Conservation (phyloP, 2,113 vertebrate genomes). For the Sterrhoptilus dennistouni region DNA sequence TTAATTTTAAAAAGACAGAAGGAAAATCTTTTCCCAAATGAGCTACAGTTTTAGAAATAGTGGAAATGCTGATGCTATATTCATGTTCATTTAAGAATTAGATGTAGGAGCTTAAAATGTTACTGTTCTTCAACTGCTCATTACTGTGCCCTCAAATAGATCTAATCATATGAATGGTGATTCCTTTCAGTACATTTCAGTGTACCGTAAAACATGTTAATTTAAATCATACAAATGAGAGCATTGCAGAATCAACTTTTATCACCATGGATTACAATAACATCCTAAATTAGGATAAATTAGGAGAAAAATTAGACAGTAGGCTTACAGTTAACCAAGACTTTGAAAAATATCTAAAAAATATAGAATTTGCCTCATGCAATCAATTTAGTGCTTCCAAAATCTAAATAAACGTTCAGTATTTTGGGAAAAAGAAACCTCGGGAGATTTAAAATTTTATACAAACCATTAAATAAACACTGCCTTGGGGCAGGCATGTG, state of each 20-base stretch:
- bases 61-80: background rate
- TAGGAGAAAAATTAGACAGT: background rate
- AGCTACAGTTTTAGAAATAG: background rate
- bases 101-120: background rate
- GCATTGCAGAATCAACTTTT: background rate
- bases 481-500: background rate
- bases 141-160: background rate
- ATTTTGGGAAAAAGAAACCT: slow-evolving; percentile 28
- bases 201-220: background rate
- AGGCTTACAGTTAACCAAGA: background rate
- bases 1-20: background rate
- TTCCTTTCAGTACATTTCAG: background rate
- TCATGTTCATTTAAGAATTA: background rate
- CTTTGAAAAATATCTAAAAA: slow-evolving; percentile 33
- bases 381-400: slow-evolving; percentile 39
- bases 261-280: background rate
- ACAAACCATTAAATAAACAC: slow-evolving; percentile 15
- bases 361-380: slow-evolving; percentile 23
- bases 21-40: background rate
- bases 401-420: slow-evolving; percentile 27
- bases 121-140: background rate
- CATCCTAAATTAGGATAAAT: slow-evolving; percentile 17
- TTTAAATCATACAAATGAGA: slow-evolving; percentile 7
- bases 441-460: slow-evolving; percentile 31
- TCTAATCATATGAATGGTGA: background rate